Conservation (phyloP, 1,140 invertebrate genomes). For the Cecropterus lyciades region DNA sequence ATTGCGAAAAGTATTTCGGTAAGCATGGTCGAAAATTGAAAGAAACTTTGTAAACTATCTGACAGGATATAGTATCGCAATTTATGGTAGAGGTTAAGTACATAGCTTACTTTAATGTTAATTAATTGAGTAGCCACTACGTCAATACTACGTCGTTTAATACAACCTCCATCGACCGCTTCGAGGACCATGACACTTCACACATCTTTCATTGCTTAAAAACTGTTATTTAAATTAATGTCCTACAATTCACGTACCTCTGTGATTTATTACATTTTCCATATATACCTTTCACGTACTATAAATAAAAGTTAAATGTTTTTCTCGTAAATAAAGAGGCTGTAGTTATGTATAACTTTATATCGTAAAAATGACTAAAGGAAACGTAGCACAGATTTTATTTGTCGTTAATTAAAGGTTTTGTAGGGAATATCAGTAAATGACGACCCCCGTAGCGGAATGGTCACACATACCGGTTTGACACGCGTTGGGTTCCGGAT, state of each 20-base stretch:
- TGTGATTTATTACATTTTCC: not conserved
- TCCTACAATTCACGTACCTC: not conserved
- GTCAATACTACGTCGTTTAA: not conserved
- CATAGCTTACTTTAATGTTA: not conserved
- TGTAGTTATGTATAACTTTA: too few species aligned
- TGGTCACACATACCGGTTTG: too few species aligned
- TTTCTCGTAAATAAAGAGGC: too few species aligned
- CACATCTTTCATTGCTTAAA: not conserved
- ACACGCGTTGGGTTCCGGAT: too few species aligned
- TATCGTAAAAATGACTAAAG: too few species aligned
- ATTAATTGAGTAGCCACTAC: not conserved
- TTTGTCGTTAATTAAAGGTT: too few species aligned
- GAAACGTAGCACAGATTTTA: too few species aligned
- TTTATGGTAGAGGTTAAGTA: not conserved
- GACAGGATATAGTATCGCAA: not conserved
- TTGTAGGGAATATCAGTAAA: too few species aligned
- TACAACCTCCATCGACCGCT: not conserved
- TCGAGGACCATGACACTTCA: not conserved
- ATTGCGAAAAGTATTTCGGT: not conserved
- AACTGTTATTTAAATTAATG: conserved; percentile 2
- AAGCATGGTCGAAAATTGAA: not conserved
- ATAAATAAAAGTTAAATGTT: too few species aligned
- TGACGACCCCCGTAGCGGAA: too few species aligned
- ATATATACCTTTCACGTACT: not conserved
- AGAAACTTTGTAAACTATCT: not conserved